Conservation (phyloP, 2,888 invertebrate genomes). For the Unio pictorum region DNA sequence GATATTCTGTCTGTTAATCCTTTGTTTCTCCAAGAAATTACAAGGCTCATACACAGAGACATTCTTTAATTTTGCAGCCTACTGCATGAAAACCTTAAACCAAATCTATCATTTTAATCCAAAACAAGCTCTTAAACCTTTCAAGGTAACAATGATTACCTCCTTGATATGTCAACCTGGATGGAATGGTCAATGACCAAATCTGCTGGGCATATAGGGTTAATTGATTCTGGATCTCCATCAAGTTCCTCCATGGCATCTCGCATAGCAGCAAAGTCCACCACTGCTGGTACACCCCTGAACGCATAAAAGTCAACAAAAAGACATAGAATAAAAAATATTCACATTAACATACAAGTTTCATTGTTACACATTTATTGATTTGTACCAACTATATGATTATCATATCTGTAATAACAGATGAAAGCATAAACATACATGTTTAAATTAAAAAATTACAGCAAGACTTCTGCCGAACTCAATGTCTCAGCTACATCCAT, state of each 20-base stretch:
- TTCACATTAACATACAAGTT: background rate
- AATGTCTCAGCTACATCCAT: no score
- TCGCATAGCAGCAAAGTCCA: constrained; percentile 99
- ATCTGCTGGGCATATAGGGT: constrained; percentile 97
- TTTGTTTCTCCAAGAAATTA: no score
- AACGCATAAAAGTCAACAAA: constrained; percentile 24
- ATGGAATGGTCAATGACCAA: constrained; percentile 98
- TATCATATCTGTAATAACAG: background rate
- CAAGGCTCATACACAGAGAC: no score
- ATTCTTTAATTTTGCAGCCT: no score
- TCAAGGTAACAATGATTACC: constrained; percentile 61
- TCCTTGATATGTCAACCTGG: constrained; percentile 91
- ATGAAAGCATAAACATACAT: no score
- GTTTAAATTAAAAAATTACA: no score
- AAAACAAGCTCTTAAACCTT: no score
- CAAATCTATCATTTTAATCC: no score
- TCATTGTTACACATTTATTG: background rate
- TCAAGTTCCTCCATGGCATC: constrained; percentile 91
- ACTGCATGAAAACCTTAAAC: no score
- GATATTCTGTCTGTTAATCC: no score
- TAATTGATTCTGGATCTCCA: constrained; percentile 93
- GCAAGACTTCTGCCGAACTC: no score
- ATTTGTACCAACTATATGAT: background rate
- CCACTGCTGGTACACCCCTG: constrained; percentile 98
- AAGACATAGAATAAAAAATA: background rate